Evolutionary conservation across 2,888 invertebrate species (phyloP).

Genomic region (Busseola fusca): DNA sequence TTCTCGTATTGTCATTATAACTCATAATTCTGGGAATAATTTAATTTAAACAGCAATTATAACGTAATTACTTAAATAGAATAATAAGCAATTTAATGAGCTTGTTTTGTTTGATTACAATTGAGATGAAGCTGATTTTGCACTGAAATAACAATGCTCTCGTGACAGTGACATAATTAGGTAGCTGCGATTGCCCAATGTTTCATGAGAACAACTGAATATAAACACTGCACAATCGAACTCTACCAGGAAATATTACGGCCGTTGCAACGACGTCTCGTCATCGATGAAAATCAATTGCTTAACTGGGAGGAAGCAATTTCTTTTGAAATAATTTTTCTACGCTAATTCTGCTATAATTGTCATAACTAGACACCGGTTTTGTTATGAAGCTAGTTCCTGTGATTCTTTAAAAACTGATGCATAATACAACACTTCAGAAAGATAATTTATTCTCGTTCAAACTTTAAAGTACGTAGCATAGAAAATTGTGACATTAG

Average conservation of each 20-base stretch:
- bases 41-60: slow-evolving; percentile 40
- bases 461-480: slow-evolving; percentile 36
- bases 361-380: background rate
- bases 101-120: slow-evolving; percentile 63
- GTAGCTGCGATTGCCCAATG: slow-evolving; percentile 64
- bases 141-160: slow-evolving; percentile 67
- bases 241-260: slow-evolving; percentile 48
- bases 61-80: slow-evolving; percentile 43
- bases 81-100: slow-evolving; percentile 60
- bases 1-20: slow-evolving; percentile 21
- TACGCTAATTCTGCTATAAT: background rate
- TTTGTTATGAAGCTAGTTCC: slow-evolving; percentile 5
- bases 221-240: slow-evolving; percentile 46
- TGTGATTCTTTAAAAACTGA: background rate
- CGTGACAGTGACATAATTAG: slow-evolving; percentile 67
- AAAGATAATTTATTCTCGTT: slow-evolving; percentile 26
- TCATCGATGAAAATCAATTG: slow-evolving; percentile 33
- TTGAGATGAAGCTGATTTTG: slow-evolving; percentile 63
- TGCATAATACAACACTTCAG: background rate
- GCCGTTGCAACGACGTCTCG: slow-evolving; percentile 16
- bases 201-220: slow-evolving; percentile 60
- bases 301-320: slow-evolving; percentile 15
- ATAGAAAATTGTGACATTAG: slow-evolving; percentile 67
- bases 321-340: slow-evolving; percentile 17
- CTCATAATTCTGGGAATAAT: slow-evolving; percentile 28